These are phyloP conservation scores for Harlomillsia oculata DNA, from an alignment of 1,140 invertebrate genomes.

Conservation along the genomic window DNA sequence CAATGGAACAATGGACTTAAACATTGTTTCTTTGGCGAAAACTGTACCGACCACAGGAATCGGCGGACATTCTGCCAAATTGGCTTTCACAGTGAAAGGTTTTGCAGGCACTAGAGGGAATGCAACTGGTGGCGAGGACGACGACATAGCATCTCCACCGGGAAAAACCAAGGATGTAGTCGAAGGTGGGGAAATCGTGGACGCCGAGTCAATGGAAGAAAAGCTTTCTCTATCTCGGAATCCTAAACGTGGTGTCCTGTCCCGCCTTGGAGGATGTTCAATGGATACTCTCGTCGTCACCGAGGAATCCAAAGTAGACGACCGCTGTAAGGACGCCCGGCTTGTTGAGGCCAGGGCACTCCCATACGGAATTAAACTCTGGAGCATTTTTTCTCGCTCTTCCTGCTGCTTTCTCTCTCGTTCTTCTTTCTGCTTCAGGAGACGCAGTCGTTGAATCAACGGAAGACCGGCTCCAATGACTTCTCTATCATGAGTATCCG, in stretches of 20 bases:
- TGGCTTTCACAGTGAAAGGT: no score
- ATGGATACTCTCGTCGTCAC: constrained; percentile 14
- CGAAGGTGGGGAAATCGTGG: constrained; percentile 3
- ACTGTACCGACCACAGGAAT: no score
- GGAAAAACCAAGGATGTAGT: no score
- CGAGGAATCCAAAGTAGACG: background rate
- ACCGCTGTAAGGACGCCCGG: background rate
- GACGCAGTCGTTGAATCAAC: constrained; percentile 62
- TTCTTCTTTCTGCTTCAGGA: constrained; percentile 70
- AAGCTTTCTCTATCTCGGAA: constrained; percentile 7
- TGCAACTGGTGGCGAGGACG: background rate
- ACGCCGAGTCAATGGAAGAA: constrained; percentile 10
- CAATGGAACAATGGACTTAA: no score
- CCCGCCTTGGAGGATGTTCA: constrained; percentile 10
- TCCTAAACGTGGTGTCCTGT: background rate
- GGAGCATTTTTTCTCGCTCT: constrained; percentile 35
- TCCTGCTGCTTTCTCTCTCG: constrained; percentile 41
- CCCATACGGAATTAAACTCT: constrained; percentile 22
- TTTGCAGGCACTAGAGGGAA: background rate
- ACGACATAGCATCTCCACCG: background rate
- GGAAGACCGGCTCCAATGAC: constrained; percentile 65
- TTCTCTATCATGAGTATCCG: constrained; percentile 42
- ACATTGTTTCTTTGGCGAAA: no score
- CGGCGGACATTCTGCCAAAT: background rate
- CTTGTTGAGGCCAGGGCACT: background rate